Conservation (phyloP, 1,140 invertebrate species). For the Anthonomus grandis region DNA sequence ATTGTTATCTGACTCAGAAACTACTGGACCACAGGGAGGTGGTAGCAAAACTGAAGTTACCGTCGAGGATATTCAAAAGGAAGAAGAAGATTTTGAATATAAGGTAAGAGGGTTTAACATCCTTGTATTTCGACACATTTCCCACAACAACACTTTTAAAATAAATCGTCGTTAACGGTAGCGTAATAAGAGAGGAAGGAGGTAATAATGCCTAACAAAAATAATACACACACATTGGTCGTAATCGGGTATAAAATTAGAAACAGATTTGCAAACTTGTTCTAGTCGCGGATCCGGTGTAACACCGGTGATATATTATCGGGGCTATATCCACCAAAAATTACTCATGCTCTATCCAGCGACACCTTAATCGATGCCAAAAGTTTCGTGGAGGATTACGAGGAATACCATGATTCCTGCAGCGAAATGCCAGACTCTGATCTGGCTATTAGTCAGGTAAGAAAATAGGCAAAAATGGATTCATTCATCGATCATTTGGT, state of each 20-base stretch:
- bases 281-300: slow-evolving; percentile 31
- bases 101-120: too few species aligned
- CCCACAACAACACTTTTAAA: too few species aligned
- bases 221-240: too few species aligned
- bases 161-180: too few species aligned
- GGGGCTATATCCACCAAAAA: slow-evolving; percentile 31
- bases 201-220: too few species aligned
- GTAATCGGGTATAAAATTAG: too few species aligned
- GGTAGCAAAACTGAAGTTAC: neutral
- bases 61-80: neutral
- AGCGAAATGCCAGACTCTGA: slow-evolving; percentile 39
- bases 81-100: slow-evolving; percentile 13
- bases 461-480: neutral
- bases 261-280: too few species aligned
- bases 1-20: slow-evolving; percentile 11
- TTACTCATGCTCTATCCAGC: slow-evolving; percentile 33
- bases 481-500: neutral
- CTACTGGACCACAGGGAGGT: neutral
- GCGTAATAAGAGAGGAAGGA: too few species aligned
- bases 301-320: slow-evolving; percentile 33
- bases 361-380: slow-evolving; percentile 42
- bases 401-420: slow-evolving; percentile 46
- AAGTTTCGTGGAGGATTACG: slow-evolving; percentile 47
- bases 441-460: slow-evolving; percentile 27
- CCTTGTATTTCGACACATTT: too few species aligned